Conservation (phyloP, 2,113 vertebrate species). For the Sander lucioperca region DNA sequence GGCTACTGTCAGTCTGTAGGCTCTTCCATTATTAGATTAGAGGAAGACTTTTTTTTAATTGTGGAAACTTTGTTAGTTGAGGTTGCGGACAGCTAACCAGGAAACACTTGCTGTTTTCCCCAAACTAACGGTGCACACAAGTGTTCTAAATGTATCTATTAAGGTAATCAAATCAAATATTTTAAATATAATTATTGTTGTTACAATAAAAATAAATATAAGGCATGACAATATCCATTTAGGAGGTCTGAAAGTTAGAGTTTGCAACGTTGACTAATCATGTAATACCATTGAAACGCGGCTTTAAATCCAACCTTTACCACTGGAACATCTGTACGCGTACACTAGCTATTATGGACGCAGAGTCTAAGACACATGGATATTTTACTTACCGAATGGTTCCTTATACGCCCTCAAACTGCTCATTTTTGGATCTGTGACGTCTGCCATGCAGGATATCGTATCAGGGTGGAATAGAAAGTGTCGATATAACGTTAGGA, state of each 20-base stretch:
- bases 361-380: background rate
- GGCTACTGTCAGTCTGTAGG: too few species aligned
- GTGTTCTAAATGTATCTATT: background rate
- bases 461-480: too few species aligned
- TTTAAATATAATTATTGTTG: background rate
- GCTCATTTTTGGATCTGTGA: conserved; percentile 68
- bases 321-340: background rate
- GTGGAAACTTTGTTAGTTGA: conserved; percentile 8
- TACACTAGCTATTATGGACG: background rate
- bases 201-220: background rate
- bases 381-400: conserved; percentile 75
- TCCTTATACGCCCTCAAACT: conserved; percentile 74
- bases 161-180: background rate
- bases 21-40: background rate
- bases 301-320: background rate
- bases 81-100: background rate
- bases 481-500: too few species aligned
- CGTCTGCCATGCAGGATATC: conserved; percentile 14
- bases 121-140: background rate
- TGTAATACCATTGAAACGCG: background rate
- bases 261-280: background rate
- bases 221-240: too few species aligned
- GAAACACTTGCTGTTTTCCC: background rate
- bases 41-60: background rate
- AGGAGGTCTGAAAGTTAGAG: background rate